Evolutionary conservation across 2,113 vertebrate species (phyloP), one percentile per base, ranked within the genome.

Genomic region (Elephantulus edwardii): DNA sequence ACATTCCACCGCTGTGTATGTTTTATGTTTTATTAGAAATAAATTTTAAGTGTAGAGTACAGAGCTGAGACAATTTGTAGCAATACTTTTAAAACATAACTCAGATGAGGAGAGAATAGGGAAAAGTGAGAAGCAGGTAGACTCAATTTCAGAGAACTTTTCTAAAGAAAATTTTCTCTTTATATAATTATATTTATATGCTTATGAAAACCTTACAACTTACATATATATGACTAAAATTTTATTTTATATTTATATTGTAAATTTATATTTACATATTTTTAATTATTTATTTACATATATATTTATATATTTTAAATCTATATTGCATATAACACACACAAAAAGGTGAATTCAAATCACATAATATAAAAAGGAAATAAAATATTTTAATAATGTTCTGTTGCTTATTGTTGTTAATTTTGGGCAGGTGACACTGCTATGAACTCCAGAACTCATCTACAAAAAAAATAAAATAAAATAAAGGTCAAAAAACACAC

Each of bases 291-390:
- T 83, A 77, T 4, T 6, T 48, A 54, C 24, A 14, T 0, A 30
- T 74, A 4, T 44, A 40, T 79, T 5, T 19, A n/a, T 14, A 62
- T n/a, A 1, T 56, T 50, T 42, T 56, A 42, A 30, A 24, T 40
- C 64, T 52, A 9, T 78, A 6, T 64, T 74, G 46, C 80, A 71
- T 50, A 33, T 50, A 89, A 78, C 17, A 1, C 17, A 90, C 3
- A 88, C 1, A 62, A 78, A 89, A 56, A 68, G 3, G 83, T 71
- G 3, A 70, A 86, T 60, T 86, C 70, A 93, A 89, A 83, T 86
- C 1, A 1, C n/a, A 52, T 83, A 16, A 10, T 5, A 54, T 81
- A 38, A 85, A 50, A n/a, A 75, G 35, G 6, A n/a, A 33, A 52
- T 76, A 38, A 89, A 71, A 8, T 6, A 71, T 48, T 42, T 83